Conservation (phyloP, 2,797 vertebrate genomes). For the Enteromius afrohamiltoni region DNA sequence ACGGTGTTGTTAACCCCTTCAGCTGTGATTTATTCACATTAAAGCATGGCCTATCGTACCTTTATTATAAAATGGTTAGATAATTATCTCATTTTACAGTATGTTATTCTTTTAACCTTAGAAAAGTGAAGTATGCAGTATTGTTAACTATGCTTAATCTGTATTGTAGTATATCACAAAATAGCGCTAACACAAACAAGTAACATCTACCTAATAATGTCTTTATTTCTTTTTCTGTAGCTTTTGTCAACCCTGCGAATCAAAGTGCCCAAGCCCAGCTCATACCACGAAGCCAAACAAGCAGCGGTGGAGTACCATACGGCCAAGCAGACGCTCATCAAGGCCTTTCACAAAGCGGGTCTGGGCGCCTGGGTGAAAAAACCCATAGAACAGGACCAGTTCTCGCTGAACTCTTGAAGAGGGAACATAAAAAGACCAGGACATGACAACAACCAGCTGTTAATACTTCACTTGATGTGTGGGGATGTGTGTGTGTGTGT, state of each 20-base stretch:
- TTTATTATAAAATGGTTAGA: too few relatives aligned
- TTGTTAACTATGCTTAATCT: neutral
- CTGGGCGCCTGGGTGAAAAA: constrained; percentile 98
- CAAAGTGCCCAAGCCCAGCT: constrained; percentile 84
- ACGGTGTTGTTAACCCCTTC: too few relatives aligned
- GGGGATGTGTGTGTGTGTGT: constrained; percentile 37
- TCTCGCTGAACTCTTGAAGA: constrained; percentile 86
- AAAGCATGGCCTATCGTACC: too few relatives aligned
- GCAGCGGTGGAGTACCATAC: constrained; percentile 90
- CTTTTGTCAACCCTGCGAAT: constrained; percentile 83
- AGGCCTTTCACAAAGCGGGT: constrained; percentile 94
- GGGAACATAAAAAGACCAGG: constrained; percentile 55
- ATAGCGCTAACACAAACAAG: neutral
- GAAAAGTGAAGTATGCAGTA: neutral
- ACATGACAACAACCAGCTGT: constrained; percentile 70
- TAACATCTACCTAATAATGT: too few relatives aligned
- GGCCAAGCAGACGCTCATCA: constrained; percentile 92
- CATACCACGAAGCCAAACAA: constrained; percentile 95
- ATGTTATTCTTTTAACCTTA: neutral
- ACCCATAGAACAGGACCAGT: constrained; percentile 98
- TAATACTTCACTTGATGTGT: constrained; percentile 71
- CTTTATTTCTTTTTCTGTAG: constrained; percentile 66
- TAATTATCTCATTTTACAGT: too few relatives aligned
- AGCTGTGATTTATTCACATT: too few relatives aligned
- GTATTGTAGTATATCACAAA: neutral